Evolutionary conservation across 2,113 vertebrate species (phyloP).

Genomic region (Daboia siamensis): DNA sequence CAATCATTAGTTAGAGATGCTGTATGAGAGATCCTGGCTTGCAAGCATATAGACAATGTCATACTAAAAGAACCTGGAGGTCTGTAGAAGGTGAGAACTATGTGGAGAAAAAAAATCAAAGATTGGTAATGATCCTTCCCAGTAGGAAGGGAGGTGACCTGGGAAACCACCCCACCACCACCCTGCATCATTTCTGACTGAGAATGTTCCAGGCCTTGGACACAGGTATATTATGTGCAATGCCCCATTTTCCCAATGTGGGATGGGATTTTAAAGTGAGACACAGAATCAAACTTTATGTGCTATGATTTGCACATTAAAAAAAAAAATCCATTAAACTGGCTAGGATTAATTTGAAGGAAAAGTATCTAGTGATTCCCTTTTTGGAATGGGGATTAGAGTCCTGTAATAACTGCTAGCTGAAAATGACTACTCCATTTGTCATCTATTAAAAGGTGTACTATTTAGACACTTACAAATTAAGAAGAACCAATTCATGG

Average conservation of each 20-base stretch:
- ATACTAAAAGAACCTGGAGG: background rate
- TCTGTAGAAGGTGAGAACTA: background rate
- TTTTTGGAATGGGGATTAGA: background rate
- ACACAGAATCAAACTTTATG: background rate
- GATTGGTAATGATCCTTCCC: background rate
- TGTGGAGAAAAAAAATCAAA: rapidly evolving
- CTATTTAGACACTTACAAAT: background rate
- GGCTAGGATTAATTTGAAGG: background rate
- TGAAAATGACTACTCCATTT: background rate
- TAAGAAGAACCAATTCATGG: background rate
- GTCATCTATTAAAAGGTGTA: background rate
- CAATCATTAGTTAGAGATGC: background rate
- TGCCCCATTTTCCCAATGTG: too few relatives aligned
- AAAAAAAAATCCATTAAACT: background rate
- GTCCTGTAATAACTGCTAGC: background rate
- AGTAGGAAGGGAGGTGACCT: background rate
- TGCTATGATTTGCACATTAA: background rate
- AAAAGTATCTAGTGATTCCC: background rate
- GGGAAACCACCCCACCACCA: background rate
- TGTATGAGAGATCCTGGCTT: background rate
- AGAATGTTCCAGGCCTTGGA: background rate
- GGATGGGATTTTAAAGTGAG: background rate
- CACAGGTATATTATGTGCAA: too few relatives aligned
- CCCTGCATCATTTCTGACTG: background rate
- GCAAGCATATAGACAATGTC: background rate